phyloP scores from a whole-genome alignment of 1,140 invertebrate species.

The Drosophila burlai region DNA sequence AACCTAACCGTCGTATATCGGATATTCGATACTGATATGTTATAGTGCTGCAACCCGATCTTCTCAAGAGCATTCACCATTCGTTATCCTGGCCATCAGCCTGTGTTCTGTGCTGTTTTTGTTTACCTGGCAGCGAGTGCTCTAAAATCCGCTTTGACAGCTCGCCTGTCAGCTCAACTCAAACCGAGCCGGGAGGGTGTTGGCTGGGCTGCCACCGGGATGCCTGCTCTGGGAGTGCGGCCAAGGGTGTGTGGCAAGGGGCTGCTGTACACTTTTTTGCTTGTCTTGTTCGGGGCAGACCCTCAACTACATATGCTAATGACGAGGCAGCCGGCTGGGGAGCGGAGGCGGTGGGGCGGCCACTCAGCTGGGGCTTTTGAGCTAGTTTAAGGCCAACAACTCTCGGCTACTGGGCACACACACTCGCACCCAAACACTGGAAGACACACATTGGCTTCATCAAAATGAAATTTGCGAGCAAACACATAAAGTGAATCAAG shows the following conservation, averaged over 20 bases:
- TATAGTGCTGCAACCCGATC: background rate
- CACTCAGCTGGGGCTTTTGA: slow-evolving; percentile 69
- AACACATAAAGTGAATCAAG: slow-evolving; percentile 57
- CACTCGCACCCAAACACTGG: background rate
- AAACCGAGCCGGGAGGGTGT: slow-evolving; percentile 30
- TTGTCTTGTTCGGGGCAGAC: slow-evolving; percentile 70
- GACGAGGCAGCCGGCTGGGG: slow-evolving; percentile 43
- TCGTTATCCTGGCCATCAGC: background rate
- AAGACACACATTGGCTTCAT: slow-evolving; percentile 66
- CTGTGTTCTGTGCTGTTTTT: slow-evolving; percentile 47
- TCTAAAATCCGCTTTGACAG: slow-evolving; percentile 83
- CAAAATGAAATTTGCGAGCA: slow-evolving; percentile 79
- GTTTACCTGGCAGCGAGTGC: slow-evolving; percentile 77
- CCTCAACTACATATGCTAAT: slow-evolving; percentile 81
- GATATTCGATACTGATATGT: background rate
- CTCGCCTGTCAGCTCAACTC: slow-evolving; percentile 64
- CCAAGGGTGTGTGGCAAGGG: slow-evolving; percentile 8
- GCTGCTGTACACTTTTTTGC: slow-evolving; percentile 36
- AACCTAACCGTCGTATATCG: background rate
- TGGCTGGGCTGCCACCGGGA: slow-evolving; percentile 2
- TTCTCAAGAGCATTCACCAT: slow-evolving; percentile 17
- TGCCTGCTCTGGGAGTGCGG: background rate
- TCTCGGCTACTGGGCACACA: slow-evolving; percentile 42
- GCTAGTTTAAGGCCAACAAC: slow-evolving; percentile 75
- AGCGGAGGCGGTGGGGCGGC: slow-evolving; percentile 17